Conservation (phyloP, 2,797 vertebrate genomes). For the Alouatta caraya region DNA sequence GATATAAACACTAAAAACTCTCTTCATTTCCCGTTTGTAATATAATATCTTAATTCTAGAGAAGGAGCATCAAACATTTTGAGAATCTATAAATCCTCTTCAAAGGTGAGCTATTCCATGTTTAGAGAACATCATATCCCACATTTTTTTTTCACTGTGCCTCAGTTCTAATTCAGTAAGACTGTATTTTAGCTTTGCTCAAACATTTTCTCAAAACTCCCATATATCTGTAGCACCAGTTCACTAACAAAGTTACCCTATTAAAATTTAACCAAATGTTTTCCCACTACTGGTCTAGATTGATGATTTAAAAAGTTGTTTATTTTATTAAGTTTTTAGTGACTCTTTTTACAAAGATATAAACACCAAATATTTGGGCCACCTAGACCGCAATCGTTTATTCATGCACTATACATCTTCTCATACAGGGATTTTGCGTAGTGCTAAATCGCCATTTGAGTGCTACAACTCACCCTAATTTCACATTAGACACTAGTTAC, state of each 20-base stretch:
- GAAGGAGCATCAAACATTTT: not conserved
- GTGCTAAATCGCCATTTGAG: not conserved
- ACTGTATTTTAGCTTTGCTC: not conserved
- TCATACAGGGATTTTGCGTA: not conserved
- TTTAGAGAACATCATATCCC: not conserved
- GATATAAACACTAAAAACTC: not conserved
- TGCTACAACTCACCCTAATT: not conserved
- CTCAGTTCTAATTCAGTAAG: not conserved
- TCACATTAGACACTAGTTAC: not conserved
- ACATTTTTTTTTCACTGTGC: not conserved
- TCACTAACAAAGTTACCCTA: not conserved
- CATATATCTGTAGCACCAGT: not conserved
- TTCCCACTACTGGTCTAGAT: not conserved
- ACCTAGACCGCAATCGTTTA: not conserved
- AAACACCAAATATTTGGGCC: not conserved
- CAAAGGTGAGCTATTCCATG: not conserved
- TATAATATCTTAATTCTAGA: not conserved
- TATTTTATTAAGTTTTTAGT: not conserved
- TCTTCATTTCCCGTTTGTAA: not conserved
- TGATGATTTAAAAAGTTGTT: not conserved
- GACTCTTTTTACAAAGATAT: not conserved
- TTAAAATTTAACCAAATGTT: not conserved
- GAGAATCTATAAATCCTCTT: not conserved
- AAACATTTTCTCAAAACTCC: not conserved
- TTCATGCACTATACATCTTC: not conserved